Percentiles rank a stretch among this genome's conserved stretches.
phyloP scores from a whole-genome alignment of 2,888 invertebrate genomes.

The Pelosia muscerda region DNA sequence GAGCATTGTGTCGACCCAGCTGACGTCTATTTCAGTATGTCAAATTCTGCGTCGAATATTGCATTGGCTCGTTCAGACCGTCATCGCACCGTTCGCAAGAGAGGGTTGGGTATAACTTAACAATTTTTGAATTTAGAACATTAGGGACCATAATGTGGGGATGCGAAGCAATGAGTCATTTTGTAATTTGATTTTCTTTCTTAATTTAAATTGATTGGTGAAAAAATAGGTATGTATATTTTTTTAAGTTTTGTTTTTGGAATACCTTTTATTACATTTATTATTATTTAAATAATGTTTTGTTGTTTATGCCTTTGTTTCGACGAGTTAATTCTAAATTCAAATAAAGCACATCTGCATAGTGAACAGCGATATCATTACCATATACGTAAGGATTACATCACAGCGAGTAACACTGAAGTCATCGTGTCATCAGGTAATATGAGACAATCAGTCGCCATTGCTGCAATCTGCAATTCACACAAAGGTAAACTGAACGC shows the following conservation, averaged over 20 bases:
- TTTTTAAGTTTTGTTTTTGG: neutral
- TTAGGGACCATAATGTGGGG: neutral
- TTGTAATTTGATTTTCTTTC: neutral
- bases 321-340: neutral
- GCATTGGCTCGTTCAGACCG: constrained; percentile 47
- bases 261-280: too few species aligned
- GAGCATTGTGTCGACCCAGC: constrained; percentile 53
- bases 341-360: constrained; percentile 3
- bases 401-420: neutral
- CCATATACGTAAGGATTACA: neutral
- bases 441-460: neutral
- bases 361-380: neutral
- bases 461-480: too few species aligned
- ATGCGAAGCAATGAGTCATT: neutral
- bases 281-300: neutral
- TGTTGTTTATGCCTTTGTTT: neutral
- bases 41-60: constrained; percentile 53
- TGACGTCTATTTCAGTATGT: constrained; percentile 53
- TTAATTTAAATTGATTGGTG: neutral
- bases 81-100: constrained; percentile 16
- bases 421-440: neutral
- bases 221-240: neutral
- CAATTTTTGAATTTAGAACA: constrained; percentile 20
- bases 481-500: neutral
- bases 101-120: constrained; percentile 45